Evolutionary conservation across 2,888 invertebrate genomes (phyloP).

Genomic region (Galerucella pusilla): DNA sequence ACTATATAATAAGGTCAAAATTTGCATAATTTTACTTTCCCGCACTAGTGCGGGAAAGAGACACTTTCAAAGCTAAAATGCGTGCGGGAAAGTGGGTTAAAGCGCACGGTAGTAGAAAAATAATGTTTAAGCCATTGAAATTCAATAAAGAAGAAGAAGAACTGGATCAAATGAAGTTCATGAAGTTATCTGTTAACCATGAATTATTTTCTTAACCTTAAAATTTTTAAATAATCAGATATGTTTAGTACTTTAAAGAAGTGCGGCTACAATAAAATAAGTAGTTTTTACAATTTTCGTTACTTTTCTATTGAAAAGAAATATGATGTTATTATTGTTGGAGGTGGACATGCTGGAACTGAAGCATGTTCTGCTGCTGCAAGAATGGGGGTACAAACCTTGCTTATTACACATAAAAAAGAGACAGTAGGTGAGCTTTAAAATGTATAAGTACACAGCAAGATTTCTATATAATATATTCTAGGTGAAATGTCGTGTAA

Average conservation of each 20-base stretch:
- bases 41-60: no score
- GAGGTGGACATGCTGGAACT: conserved; percentile 92
- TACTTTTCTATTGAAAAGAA: conserved; percentile 38
- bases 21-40: no score
- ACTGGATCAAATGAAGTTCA: background rate
- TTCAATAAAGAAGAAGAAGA: background rate
- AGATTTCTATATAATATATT: conserved; percentile 40
- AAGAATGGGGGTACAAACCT: conserved; percentile 82
- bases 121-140: no score
- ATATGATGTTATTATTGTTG: conserved; percentile 85
- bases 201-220: background rate
- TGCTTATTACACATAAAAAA: conserved; percentile 86
- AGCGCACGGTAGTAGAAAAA: no score
- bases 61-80: no score
- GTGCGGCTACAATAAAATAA: background rate
- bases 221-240: background rate
- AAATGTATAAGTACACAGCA: background rate
- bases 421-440: conserved; percentile 76
- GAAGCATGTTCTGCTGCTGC: conserved; percentile 88
- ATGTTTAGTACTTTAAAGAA: conserved; percentile 7
- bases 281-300: conserved; percentile 5
- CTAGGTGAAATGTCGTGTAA: conserved; percentile 93
- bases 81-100: no score
- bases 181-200: background rate
- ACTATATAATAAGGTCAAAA: no score